Base-by-base conservation (phyloP, 2,113 vertebrate genomes). In the Ptyas mucosa region DNA sequence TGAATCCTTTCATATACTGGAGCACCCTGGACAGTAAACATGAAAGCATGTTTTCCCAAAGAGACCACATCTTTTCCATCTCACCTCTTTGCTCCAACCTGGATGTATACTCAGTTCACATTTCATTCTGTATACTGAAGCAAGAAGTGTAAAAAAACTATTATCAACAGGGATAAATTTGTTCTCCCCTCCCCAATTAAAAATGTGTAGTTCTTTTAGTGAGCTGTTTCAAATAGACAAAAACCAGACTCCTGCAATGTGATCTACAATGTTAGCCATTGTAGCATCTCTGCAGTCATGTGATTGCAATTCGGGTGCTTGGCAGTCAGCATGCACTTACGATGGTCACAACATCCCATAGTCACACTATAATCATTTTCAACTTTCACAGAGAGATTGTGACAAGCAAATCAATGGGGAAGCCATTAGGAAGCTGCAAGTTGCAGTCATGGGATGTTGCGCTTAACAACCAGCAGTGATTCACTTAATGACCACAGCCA, bases 191-290 rank as follows among this genome's bases (percentile, higher is more conserved):
- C 43, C 58, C 39, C 69, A 91, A 88, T 89, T 81, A 88, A 81
- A 91, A 91, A 53, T 61, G 46, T 93, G 29, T 53, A 81, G 90
- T 55, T 49, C 61, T 91, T 93, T 88, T 49, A 88, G 89, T 88
- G 89, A 89, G n/a, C 93, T 93, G 26, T 57, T 87, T 89, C 85
- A 88, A 85, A 81, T 53, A n/a, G 87, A 88, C 64, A 55, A 91
- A 85, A 91, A 87, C 49, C 39, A 43, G 86, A 75, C 26, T 51
- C 43, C 57, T 87, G 29, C 81, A 91, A 85, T 43, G 87, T 57
- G 61, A 85, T 58, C 46, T 75, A 14, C 18, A 81, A 39, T 81
- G 1, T 12, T n/a, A n/a, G 61, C 64, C 12, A 3, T n/a, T 15
- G 29, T n/a, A 69, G 64, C 64, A 69, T 69, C 29, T n/a, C 29